phyloP scores from a whole-genome alignment of 2,113 vertebrate genomes.

The Grammomys dolichurus region DNA sequence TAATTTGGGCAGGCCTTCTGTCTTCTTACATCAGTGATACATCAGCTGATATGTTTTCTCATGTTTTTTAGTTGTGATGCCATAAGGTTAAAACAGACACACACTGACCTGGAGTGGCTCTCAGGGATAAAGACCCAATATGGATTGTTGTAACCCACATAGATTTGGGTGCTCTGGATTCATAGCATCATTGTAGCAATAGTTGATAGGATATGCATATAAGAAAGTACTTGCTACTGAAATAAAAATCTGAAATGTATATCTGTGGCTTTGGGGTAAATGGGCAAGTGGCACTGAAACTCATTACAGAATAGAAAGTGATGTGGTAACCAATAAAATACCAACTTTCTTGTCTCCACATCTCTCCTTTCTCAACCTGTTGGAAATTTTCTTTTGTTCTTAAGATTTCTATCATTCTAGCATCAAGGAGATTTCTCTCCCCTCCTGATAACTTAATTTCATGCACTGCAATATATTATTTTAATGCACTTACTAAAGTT shows the following conservation, averaged over 20 bases:
- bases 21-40: fast-evolving
- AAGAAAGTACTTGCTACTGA: not conserved
- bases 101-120: not conserved
- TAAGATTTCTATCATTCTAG: conserved; percentile 21
- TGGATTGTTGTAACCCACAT: not conserved
- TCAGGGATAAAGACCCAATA: not conserved
- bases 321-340: not conserved
- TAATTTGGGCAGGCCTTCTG: not conserved
- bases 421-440: conserved; percentile 3
- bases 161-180: not conserved
- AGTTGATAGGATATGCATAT: not conserved
- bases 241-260: not conserved
- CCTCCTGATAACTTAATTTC: conserved; percentile 18
- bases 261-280: not conserved
- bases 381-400: not conserved
- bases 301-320: not conserved
- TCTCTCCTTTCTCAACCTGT: not conserved
- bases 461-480: conserved; percentile 66
- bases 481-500: conserved; percentile 58
- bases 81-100: not conserved
- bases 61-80: not conserved
- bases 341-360: not conserved
- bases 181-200: not conserved
- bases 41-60: not conserved
- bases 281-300: not conserved